These are phyloP conservation scores for Steinernema scapterisci DNA, from an alignment of 2,888 invertebrate genomes.

Conservation along the genomic window DNA sequence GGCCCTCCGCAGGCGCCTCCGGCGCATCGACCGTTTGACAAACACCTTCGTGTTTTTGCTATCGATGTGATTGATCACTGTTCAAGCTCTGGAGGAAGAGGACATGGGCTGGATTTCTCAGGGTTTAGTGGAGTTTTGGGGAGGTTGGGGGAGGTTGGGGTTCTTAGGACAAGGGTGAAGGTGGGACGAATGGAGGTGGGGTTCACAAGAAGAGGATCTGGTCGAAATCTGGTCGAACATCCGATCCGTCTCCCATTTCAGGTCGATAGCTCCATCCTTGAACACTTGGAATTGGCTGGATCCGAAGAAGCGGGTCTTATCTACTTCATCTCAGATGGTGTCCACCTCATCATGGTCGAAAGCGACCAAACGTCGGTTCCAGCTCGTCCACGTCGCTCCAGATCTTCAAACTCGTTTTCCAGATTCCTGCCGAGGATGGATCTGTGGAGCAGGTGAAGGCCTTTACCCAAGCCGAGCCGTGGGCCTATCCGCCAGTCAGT, in stretches of 20 bases:
- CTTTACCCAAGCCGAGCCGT: conserved; percentile 70
- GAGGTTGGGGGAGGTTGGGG: too few relatives aligned
- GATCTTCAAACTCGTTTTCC: conserved; percentile 69
- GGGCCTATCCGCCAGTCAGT: conserved; percentile 78
- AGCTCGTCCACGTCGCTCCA: conserved; percentile 73
- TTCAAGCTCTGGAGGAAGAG: too few relatives aligned
- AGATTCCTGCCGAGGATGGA: conserved; percentile 43
- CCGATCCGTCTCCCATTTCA: not conserved
- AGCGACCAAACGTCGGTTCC: conserved; percentile 75
- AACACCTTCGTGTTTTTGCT: too few relatives aligned
- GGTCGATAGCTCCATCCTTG: conserved; percentile 43
- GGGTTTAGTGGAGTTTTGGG: too few relatives aligned
- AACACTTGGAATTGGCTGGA: conserved; percentile 54
- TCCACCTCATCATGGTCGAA: conserved; percentile 76
- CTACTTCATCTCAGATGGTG: conserved; percentile 73
- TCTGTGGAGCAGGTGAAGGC: conserved; percentile 42
- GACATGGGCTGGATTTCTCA: too few relatives aligned
- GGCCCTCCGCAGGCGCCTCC: too few relatives aligned
- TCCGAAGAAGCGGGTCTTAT: conserved; percentile 68
- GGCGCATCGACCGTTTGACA: too few relatives aligned
- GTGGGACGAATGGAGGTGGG: too few relatives aligned
- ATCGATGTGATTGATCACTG: too few relatives aligned
- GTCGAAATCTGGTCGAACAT: too few relatives aligned
- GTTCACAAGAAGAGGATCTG: too few relatives aligned
- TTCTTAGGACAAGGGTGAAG: too few relatives aligned